A percentile compares a stretch with the other conserved stretches of the same genome.
Conservation (phyloP, 2,797 vertebrate genomes). For the Eospalax fontanierii region DNA sequence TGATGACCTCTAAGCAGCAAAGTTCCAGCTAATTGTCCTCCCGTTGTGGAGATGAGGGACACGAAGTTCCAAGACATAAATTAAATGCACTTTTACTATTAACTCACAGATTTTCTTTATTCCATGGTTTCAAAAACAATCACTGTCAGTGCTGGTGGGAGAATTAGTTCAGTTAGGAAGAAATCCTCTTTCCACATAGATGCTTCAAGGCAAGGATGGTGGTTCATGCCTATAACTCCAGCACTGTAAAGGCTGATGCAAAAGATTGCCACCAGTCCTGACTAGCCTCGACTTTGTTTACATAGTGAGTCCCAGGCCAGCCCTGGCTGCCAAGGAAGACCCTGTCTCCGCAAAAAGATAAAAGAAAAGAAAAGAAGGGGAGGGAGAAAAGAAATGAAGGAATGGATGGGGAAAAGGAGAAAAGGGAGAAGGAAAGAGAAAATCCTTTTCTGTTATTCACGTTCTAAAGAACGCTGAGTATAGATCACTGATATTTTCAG, state of each 20-base stretch:
- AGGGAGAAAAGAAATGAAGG: too few relatives aligned
- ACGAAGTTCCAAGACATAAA: background rate
- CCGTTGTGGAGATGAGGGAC: constrained; percentile 26
- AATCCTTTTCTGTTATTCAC: background rate
- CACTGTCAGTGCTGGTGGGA: background rate
- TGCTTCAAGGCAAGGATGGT: background rate
- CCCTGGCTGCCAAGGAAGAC: background rate
- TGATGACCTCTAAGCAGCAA: constrained; percentile 30
- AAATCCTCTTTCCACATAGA: constrained; percentile 28
- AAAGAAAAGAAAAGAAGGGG: background rate
- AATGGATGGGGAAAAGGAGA: background rate
- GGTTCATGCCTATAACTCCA: background rate
- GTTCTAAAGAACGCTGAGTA: background rate
- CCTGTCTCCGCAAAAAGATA: background rate
- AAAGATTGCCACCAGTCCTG: background rate
- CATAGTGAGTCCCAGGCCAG: background rate
- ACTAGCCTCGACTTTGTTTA: background rate
- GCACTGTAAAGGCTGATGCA: background rate
- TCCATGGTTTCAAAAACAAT: constrained; percentile 36
- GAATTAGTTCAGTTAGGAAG: constrained; percentile 56
- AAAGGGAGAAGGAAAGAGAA: background rate
- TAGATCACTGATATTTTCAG: background rate
- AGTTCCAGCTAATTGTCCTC: background rate
- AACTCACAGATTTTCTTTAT: constrained; percentile 66
- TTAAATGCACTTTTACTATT: constrained; percentile 16